A percentile compares a stretch with the other conserved stretches of the same genome.
Conservation (phyloP, 2,113 vertebrate species). For the Conger conger region DNA sequence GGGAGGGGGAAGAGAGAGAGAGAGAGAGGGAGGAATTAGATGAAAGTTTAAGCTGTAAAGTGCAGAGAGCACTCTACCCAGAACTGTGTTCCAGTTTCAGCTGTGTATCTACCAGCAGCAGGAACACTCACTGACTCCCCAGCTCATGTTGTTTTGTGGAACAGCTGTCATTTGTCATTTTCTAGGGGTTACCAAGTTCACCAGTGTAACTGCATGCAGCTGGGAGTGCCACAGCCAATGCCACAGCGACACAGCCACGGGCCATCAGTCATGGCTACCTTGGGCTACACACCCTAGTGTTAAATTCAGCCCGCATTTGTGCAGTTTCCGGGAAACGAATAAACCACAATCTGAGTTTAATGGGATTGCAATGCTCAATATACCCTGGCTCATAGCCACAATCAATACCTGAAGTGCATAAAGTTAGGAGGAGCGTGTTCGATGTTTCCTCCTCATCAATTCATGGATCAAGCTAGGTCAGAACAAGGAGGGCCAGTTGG, state of each 20-base stretch:
- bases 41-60: not conserved
- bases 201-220: conserved; percentile 36
- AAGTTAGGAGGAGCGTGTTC: not conserved
- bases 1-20: not conserved
- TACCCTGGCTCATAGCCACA: not conserved
- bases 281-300: not conserved
- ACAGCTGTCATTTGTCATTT: conserved; percentile 46
- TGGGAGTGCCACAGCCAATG: conserved; percentile 21
- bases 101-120: conserved; percentile 49
- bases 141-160: conserved; percentile 28
- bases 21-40: not conserved
- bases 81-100: conserved; percentile 49
- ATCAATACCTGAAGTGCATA: not conserved
- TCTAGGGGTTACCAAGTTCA: conserved; percentile 30
- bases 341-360: not conserved
- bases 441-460: not conserved
- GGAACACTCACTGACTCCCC: conserved; percentile 47
- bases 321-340: not conserved
- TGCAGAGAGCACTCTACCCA: not conserved
- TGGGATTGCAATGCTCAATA: not conserved
- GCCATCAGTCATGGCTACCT: too few species aligned
- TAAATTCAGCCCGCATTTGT: not conserved
- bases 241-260: not conserved
- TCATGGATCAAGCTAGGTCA: not conserved
- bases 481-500: not conserved